Base-by-base conservation (phyloP, 2,888 invertebrate genomes). In the Thalpophila matura region DNA sequence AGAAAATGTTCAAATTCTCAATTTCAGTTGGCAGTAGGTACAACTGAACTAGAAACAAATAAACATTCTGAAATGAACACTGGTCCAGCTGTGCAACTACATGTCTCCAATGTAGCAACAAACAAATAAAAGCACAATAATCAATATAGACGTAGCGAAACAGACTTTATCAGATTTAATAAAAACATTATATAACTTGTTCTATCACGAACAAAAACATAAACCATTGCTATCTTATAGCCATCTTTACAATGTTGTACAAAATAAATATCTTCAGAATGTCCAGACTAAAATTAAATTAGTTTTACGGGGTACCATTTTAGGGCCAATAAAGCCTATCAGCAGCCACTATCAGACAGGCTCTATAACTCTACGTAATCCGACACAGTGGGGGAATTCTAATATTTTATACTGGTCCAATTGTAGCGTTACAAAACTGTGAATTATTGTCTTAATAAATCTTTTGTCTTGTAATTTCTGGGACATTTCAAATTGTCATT, bases 381-480 rank as follows among this genome's bases (percentile, higher is more conserved):
- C 56, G 56, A 60, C 73, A 56, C 70, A 70, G 65, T 69, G 58
- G 43, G 64, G 42, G 65, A 65, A 65, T 74, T 74, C 61, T 61
- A 70, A 70, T 74, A 74, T 47, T 74, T 70, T 69, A 69, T 62
- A 50, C 60, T 53, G 50, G 67, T 71, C 56, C 70, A 77, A 80
- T 77, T 80, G 80, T 73, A 69, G 55, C 56, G 61, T 82, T 77
- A 77, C 82, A 79, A 77, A 82, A 77, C 74, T 76, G 56, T 74
- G 62, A 82, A 68, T 80, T 81, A 80, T 81, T 79, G 65, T 69
- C 62, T 58, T 60, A 70, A 82, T 82, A 82, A 82, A 81, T 82
- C 75, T 69, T 71, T 71, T 67, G 56, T 74, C 59, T 56, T 47
- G 59, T 59, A 50, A 50, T 59, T 64, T 64, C 65, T 61, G 37